These are phyloP conservation scores for Portevinia maculata DNA, from an alignment of 2,888 invertebrate species.

Conservation along the genomic window DNA sequence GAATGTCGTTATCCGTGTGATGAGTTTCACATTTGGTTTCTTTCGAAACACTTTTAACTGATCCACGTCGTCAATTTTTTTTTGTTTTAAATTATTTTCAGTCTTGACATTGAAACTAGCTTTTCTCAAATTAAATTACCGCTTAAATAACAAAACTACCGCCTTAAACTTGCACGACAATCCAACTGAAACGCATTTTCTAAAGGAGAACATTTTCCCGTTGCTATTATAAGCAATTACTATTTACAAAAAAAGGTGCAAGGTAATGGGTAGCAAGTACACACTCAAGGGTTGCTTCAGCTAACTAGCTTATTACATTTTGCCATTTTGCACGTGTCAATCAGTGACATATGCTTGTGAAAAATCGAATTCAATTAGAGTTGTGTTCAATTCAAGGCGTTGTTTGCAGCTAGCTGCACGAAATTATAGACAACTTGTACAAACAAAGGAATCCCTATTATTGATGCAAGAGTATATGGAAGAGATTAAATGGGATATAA, in stretches of 20 bases:
- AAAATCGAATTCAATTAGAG: slow-evolving; percentile 67
- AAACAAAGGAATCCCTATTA: neutral
- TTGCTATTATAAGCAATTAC: neutral
- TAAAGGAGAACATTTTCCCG: slow-evolving; percentile 19
- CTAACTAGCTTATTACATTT: neutral
- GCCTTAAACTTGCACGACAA: slow-evolving; percentile 32
- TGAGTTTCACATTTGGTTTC: slow-evolving; percentile 38
- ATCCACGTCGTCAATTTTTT: slow-evolving; percentile 46
- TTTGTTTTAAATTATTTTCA: neutral
- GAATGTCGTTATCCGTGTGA: slow-evolving; percentile 38
- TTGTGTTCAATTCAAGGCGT: slow-evolving; percentile 27
- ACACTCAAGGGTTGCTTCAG: slow-evolving; percentile 44
- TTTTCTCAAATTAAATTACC: too few relatives aligned
- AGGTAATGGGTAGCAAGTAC: slow-evolving; percentile 25
- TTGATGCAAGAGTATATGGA: neutral
- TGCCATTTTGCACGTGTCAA: neutral
- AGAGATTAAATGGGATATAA: neutral
- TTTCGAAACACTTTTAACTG: slow-evolving; percentile 46
- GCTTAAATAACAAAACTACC: slow-evolving; percentile 20
- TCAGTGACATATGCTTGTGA: slow-evolving; percentile 41
- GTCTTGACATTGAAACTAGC: too few relatives aligned
- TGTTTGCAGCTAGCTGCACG: neutral
- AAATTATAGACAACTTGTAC: neutral
- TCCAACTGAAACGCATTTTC: slow-evolving; percentile 38
- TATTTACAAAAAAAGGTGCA: slow-evolving; percentile 40